Base-by-base conservation (phyloP, 2,113 vertebrate species). In the Syrrhaptes paradoxus region DNA sequence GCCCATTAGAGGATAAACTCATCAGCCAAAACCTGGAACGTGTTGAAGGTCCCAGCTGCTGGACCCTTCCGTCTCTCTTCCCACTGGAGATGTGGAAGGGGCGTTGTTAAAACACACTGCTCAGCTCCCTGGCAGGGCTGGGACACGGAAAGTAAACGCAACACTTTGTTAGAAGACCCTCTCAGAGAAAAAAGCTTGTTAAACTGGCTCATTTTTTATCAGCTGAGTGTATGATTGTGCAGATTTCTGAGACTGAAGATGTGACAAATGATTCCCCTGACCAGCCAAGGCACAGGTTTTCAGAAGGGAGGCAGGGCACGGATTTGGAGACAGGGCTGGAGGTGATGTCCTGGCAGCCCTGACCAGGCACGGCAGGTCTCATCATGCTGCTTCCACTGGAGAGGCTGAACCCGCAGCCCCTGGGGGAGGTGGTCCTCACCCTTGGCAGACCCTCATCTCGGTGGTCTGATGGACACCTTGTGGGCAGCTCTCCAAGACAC, bases 131-230 rank as follows among this genome's bases (percentile, higher is more conserved):
- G 66, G 49, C 63, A 85, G 18, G 26, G 8, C 11, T 65, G 48
- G 48, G 17, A 68, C 7, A 2, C 67, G 65, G 90, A 84, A 88
- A 38, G 55, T 51, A 94, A 85, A 87, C 41, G 31, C n/a, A 73
- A 18, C 21, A 41, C 28, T 94, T 93, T 58, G 14, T 71, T 52
- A 80, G 49, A 59, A 71, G 55, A 70, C 51, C 7, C 6, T 76
- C 20, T 74, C 6, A 34, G 38, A 77, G 43, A 62, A 82, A 77
- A 89, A 86, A 21, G 2, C 45, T 49, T 63, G 63, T 88, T 91
- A 94, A 91, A 93, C 54, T 10, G 4, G 67, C 52, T 88, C 51
- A 68, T 90, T 94, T 94, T 93, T 90, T 85, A 85, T 66, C 54
- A 79, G 17, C 43, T 2, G 5, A 58, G 54, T 73, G 54, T 89